phyloP scores from a whole-genome alignment of 2,113 vertebrate species.

The Hemicordylus capensis region DNA sequence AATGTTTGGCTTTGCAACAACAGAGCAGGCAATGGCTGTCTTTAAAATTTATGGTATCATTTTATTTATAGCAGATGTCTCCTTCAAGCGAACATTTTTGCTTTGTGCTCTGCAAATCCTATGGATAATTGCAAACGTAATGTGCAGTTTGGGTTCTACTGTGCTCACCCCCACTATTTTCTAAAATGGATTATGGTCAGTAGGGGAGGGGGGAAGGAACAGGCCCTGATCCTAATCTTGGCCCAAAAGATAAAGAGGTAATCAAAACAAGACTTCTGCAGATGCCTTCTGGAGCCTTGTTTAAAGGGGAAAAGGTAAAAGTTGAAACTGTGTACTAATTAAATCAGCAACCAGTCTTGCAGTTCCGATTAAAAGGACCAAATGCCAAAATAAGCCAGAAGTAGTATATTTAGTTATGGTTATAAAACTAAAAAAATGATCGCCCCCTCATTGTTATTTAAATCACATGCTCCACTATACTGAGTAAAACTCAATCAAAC shows the following conservation, averaged over 20 bases:
- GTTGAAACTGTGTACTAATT: constrained; percentile 72
- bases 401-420: constrained; percentile 25
- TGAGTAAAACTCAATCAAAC: constrained; percentile 35
- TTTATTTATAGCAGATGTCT: constrained; percentile 80
- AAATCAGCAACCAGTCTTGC: constrained; percentile 63
- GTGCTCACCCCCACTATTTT: constrained; percentile 64
- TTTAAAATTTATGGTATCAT: constrained; percentile 70
- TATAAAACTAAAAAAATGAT: constrained; percentile 18
- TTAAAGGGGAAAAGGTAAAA: constrained; percentile 74
- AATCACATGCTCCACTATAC: neutral
- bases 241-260: constrained; percentile 71
- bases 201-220: constrained; percentile 32
- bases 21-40: constrained; percentile 45
- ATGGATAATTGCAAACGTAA: constrained; percentile 67
- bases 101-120: constrained; percentile 69
- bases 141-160: constrained; percentile 49
- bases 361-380: constrained; percentile 55
- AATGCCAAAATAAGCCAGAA: constrained; percentile 50
- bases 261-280: constrained; percentile 74
- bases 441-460: constrained; percentile 9
- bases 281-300: constrained; percentile 64
- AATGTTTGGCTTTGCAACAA: constrained; percentile 50
- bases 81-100: constrained; percentile 70
- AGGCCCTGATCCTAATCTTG: constrained; percentile 70
- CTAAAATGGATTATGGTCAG: constrained; percentile 64